These are phyloP conservation scores for Syrmaticus mikado DNA, from an alignment of 2,113 vertebrate genomes.

Conservation along the genomic window DNA sequence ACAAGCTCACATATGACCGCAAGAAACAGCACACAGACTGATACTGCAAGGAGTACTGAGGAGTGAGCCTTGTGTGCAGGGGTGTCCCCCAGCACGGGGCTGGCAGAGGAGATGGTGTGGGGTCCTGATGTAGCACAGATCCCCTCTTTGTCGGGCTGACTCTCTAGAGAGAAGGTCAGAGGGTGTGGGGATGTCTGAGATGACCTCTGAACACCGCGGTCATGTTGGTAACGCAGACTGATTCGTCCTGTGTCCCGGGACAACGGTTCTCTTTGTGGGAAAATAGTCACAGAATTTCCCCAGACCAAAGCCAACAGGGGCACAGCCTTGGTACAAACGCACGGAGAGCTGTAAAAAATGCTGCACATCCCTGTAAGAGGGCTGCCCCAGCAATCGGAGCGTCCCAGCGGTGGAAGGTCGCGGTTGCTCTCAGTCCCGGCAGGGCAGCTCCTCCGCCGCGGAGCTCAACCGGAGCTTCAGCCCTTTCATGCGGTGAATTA, in stretches of 20 bases:
- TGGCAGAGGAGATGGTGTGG: not conserved
- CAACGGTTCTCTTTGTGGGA: not conserved
- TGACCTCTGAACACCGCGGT: not conserved
- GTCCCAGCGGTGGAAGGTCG: not conserved
- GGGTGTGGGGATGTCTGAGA: not conserved
- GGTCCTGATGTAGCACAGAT: too few species aligned
- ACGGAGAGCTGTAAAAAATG: not conserved
- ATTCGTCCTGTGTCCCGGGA: not conserved
- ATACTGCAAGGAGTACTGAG: not conserved
- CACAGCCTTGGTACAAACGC: not conserved
- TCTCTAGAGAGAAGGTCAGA: not conserved
- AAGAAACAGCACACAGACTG: not conserved
- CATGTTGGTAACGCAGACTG: too few species aligned
- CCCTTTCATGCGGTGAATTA: conserved; percentile 67
- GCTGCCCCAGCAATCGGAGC: not conserved
- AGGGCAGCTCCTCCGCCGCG: not conserved
- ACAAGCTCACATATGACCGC: not conserved
- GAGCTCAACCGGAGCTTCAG: conserved; percentile 14
- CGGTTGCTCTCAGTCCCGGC: not conserved
- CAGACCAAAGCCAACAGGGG: not conserved
- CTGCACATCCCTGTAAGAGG: not conserved
- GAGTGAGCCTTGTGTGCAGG: not conserved
- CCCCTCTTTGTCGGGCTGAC: not conserved
- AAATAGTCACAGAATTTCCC: not conserved
- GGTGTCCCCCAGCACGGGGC: too few species aligned